phyloP scores from a whole-genome alignment of 35 echinoderm and acorn worm species.

The Hemicentrotus pulcherrimus region DNA sequence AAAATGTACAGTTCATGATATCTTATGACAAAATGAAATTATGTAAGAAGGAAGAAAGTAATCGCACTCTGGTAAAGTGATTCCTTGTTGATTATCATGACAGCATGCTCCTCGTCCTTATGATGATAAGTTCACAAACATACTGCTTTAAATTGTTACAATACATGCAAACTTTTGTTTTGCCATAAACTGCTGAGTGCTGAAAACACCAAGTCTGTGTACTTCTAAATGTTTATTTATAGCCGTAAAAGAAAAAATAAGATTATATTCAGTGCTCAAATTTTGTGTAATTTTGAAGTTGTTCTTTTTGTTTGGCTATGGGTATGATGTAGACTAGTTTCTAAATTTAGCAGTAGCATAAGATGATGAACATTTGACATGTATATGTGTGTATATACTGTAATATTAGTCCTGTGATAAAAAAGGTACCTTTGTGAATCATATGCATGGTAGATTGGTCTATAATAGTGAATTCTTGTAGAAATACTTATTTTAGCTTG shows the following conservation, averaged over 20 bases:
- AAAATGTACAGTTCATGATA: background rate
- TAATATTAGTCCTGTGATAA: background rate
- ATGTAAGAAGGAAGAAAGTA: background rate
- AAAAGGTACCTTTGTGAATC: background rate
- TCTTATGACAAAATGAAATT: background rate
- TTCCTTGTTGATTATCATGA: background rate
- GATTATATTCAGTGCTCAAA: too few relatives aligned
- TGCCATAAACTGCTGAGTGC: too few relatives aligned
- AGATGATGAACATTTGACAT: background rate
- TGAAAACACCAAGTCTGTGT: too few relatives aligned
- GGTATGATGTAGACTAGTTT: background rate
- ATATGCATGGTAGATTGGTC: background rate
- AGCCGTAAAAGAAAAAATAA: too few relatives aligned
- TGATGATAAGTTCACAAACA: background rate
- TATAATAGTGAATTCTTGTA: background rate
- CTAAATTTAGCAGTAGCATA: background rate
- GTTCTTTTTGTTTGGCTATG: background rate
- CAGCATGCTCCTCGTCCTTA: background rate
- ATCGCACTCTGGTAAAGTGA: background rate
- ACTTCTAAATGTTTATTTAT: too few relatives aligned
- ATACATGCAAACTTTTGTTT: too few relatives aligned
- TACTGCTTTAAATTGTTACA: too few relatives aligned
- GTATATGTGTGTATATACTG: constrained; percentile 11
- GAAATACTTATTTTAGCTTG: background rate
- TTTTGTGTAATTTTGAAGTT: too few relatives aligned